A percentile compares a stretch with the other conserved stretches of the same genome.
Evolutionary conservation across 2,888 invertebrate species (phyloP).

Genomic region (Synanthedon tipuliformis): DNA sequence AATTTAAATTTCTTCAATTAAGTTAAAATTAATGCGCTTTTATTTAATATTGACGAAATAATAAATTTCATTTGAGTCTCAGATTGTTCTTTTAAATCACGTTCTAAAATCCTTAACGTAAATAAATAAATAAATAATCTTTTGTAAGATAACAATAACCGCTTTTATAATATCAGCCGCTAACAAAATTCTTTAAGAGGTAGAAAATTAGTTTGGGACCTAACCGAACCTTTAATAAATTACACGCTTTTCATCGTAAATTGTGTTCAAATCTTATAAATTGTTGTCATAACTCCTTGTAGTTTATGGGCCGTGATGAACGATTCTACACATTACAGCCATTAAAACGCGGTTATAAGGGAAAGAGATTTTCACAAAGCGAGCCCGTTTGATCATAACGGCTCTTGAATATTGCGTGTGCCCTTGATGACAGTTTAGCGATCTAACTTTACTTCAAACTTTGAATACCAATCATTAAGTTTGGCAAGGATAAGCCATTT

Average conservation of each 20-base stretch:
- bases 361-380: slow-evolving; percentile 1
- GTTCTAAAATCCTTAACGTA: too few species aligned
- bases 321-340: not conserved
- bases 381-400: slow-evolving; percentile 3
- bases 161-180: too few species aligned
- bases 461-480: slow-evolving; percentile 9
- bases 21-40: too few species aligned
- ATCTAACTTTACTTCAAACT: slow-evolving; percentile 5
- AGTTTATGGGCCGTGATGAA: slow-evolving; percentile 4
- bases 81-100: too few species aligned
- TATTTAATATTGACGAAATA: too few species aligned
- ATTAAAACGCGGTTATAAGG: slow-evolving; percentile 4
- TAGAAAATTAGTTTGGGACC: slow-evolving; percentile 4
- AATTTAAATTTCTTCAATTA: too few species aligned
- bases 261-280: slow-evolving; percentile 5
- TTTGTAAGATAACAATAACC: too few species aligned
- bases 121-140: too few species aligned
- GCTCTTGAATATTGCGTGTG: slow-evolving; percentile 6
- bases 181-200: slow-evolving; percentile 1
- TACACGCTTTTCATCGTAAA: slow-evolving; percentile 1
- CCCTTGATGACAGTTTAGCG: slow-evolving; percentile 9
- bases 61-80: too few species aligned
- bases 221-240: slow-evolving; percentile 3
- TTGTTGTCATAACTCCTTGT: slow-evolving; percentile 7
- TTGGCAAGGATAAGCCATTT: not conserved